Base-by-base conservation (phyloP, 2,888 invertebrate species). In the Halictus ligatus region DNA sequence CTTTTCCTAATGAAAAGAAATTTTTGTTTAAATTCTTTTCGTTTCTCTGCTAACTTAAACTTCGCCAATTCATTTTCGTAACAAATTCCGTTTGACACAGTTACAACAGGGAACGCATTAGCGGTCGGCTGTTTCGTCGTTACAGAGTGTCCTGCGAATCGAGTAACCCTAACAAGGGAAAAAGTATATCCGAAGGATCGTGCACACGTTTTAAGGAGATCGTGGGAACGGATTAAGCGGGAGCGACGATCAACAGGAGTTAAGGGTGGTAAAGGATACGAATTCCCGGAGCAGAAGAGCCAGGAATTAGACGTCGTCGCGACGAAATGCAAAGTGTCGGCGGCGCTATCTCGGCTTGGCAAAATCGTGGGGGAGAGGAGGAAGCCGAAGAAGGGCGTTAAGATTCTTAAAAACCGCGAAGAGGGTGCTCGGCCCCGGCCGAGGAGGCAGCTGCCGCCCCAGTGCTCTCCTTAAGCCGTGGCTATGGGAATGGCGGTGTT, bases 401-500 rank as follows among this genome's bases (percentile, higher is more conserved):
- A 94, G 94, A 92, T 94, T 91, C 92, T 92, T 92, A 92, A 92
- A 92, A 92, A 92, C 92, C 92, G 90, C 92, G 88, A 89, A 92
- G 89, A 89, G 90, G 91, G 88, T 91, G 81, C 84, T 91, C 80
- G 76, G 76, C 80, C 78, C 81, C 71, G 54, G 74, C 18, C 18
- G 69, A 87, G 86, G 69, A 87, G 86, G 84, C 89, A 90, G 91
- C 89, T 90, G 85, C 87, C 83, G 74, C 91, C 89, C 89, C 78
- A 72, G 72, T 74, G 77, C 85, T 85, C 85, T 85, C 80, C 88
- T 92, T 92, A 92, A 92, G 92, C 91, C 85, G 85, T 72, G 88
- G 88, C 87, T 78, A 81, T 80, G 84, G 80, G 84, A 82, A 83
- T 73, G 81, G 83, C 81, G 64, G 88, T 81, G 85, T 83, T 87